Base-by-base conservation (phyloP, 92 coral and sea anemone genomes). In the Zoanthus gigantus region DNA sequence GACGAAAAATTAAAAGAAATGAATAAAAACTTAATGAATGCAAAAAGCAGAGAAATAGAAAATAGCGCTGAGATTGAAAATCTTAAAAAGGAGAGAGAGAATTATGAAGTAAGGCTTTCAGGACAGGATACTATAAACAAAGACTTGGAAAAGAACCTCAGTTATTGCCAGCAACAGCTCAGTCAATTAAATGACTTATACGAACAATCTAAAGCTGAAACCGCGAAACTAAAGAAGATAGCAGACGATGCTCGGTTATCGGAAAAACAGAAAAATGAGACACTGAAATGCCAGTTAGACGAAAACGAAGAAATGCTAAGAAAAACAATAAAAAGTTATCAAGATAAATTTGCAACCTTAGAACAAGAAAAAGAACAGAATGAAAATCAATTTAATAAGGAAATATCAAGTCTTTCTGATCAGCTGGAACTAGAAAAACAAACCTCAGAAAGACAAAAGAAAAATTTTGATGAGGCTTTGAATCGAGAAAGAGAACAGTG, bases 291-390 rank as follows among this genome's bases (percentile, higher is more conserved):
- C 50, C 94, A 92, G 68, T 87, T 94, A 16, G 95, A 90, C 53
- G 91, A 86, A 57, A 71, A 93, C 10, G 98, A 94, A 65, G 89
- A 90, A 72, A 54, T 90, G 17, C 74, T 92, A 32, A 88, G 75
- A 57, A 87, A 94, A 32, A 93, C 94, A n/a, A 83, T 94, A 65
- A 87, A 86, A 61, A 92, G 88, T 48, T 94, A 92, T 83, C 92
- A 92, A 75, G 92, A 86, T 6, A 88, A 92, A 79, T 88, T 93
- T 57, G 79, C 83, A 31, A 17, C 72, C 11, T 69, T 86, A 7
- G 94, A 94, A 77, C 87, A 71, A 44, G 91, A 90, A 80, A 92
- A 86, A 48, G 88, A 83, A 29, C 83, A 92, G 72, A 52, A 72
- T 29, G 95, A 89, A 57, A 90, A 88, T 79, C 88, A 90, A 52